Evolutionary conservation across 1,140 invertebrate genomes (phyloP).

Genomic region (Campoletis sonorensis): DNA sequence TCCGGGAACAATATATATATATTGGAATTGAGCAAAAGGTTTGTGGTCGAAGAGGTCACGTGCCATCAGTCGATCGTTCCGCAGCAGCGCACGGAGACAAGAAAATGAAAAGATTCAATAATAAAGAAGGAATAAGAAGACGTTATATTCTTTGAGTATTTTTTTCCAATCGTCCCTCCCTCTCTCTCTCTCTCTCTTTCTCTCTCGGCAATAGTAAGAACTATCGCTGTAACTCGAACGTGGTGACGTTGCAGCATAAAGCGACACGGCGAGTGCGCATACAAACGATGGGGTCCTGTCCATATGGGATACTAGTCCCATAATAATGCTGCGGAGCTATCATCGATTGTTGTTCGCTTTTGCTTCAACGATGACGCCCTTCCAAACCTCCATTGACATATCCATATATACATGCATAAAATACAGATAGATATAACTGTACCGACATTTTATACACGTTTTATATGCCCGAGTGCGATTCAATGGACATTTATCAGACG

Average conservation of each 20-base stretch:
- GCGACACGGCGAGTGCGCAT: constrained; percentile 46
- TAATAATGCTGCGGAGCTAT: constrained; percentile 51
- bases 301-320: constrained; percentile 44
- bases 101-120: constrained; percentile 14
- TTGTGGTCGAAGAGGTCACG: constrained; percentile 32
- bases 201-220: no score
- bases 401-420: not conserved
- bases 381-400: constrained; percentile 31
- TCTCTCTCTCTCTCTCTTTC: not conserved
- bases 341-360: constrained; percentile 57
- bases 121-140: constrained; percentile 26
- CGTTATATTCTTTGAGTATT: constrained; percentile 8
- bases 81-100: constrained; percentile 11
- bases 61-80: constrained; percentile 32
- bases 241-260: constrained; percentile 46
- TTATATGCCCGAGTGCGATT: not conserved
- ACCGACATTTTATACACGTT: not conserved
- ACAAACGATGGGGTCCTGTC: constrained; percentile 50
- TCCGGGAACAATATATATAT: constrained; percentile 13
- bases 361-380: constrained; percentile 46
- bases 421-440: constrained; percentile 27
- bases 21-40: not conserved
- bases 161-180: constrained; percentile 1
- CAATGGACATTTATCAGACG: constrained; percentile 45
- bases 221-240: constrained; percentile 1